These are phyloP conservation scores for Chiloscyllium plagiosum DNA, from an alignment of 2,113 vertebrate genomes.

Conservation along the genomic window DNA sequence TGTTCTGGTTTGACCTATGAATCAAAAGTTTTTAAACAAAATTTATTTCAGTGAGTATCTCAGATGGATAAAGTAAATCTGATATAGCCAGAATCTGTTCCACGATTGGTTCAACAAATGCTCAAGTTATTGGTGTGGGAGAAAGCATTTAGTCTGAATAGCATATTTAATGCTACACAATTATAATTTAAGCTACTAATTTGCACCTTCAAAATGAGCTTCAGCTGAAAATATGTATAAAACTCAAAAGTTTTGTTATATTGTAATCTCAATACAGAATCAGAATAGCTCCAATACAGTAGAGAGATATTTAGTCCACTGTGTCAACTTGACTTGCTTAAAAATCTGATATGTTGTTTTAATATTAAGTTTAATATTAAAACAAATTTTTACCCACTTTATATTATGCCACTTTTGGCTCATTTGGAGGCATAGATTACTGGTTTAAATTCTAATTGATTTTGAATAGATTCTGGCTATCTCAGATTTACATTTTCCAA, in stretches of 20 bases:
- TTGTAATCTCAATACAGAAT: not conserved
- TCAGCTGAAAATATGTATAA: not conserved
- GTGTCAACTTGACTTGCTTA: not conserved
- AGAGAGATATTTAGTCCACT: not conserved
- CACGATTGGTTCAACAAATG: not conserved
- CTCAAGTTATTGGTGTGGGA: not conserved
- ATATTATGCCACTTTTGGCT: not conserved
- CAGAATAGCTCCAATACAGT: not conserved
- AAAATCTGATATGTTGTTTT: not conserved
- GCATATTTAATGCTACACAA: not conserved
- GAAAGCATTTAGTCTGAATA: not conserved
- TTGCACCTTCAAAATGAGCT: not conserved
- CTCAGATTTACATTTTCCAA: too few relatives aligned
- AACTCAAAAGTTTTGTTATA: not conserved
- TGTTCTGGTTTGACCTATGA: not conserved
- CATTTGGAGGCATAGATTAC: too few relatives aligned
- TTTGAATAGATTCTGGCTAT: too few relatives aligned
- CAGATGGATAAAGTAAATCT: not conserved
- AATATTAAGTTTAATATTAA: not conserved
- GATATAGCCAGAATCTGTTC: not conserved
- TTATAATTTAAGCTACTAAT: not conserved
- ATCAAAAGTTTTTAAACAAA: not conserved
- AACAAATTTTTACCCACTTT: not conserved
- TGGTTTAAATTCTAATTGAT: too few relatives aligned
- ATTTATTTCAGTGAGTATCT: not conserved